A percentile compares a stretch with the other conserved stretches of the same genome.
phyloP scores from a whole-genome alignment of 2,888 invertebrate species.

The Sympetrum striolatum region DNA sequence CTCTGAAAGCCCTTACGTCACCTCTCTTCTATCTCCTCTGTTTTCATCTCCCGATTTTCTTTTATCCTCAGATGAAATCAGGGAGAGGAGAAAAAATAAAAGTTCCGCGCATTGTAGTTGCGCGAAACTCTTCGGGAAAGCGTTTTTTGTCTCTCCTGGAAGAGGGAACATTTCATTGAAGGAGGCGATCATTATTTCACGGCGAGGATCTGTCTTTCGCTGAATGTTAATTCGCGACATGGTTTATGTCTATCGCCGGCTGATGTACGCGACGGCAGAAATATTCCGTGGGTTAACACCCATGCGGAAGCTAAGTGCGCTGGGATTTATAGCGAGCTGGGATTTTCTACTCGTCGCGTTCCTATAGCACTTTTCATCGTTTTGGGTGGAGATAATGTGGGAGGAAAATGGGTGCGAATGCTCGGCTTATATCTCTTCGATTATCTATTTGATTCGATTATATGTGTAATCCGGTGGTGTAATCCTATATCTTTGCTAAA shows the following conservation, averaged over 20 bases:
- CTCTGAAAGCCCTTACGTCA: not conserved
- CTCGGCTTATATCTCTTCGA: too few relatives aligned
- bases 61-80: not conserved
- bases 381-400: too few relatives aligned
- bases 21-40: not conserved
- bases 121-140: not conserved
- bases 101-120: not conserved
- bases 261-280: not conserved
- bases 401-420: too few relatives aligned
- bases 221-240: not conserved
- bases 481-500: too few relatives aligned
- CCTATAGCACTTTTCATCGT: too few relatives aligned
- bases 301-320: too few relatives aligned
- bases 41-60: not conserved
- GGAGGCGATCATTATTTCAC: not conserved
- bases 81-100: too few relatives aligned
- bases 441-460: too few relatives aligned
- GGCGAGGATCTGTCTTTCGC: not conserved
- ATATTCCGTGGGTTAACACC: too few relatives aligned
- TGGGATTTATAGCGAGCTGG: too few relatives aligned
- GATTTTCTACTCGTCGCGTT: too few relatives aligned
- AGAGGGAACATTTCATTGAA: not conserved
- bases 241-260: not conserved
- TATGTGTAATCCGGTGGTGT: too few relatives aligned
- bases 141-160: not conserved